Percentiles rank a stretch among this genome's conserved stretches.
Conservation (phyloP, 2,113 vertebrate genomes). For the Motacilla tschutschensis region DNA sequence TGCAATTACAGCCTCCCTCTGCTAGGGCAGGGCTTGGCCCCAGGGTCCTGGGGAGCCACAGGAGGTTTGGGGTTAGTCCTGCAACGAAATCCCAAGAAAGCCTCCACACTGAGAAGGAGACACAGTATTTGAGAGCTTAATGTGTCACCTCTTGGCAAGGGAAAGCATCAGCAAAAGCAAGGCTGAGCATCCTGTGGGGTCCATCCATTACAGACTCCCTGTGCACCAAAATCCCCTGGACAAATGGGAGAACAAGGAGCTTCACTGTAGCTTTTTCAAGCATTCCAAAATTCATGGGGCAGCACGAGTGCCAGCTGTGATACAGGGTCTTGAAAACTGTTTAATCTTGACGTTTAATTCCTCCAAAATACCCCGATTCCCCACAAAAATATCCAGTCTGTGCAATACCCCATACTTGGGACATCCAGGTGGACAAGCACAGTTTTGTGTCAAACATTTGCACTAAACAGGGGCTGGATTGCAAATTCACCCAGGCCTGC, state of each 20-base stretch:
- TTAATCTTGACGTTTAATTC: background rate
- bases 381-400: too few species aligned
- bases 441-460: background rate
- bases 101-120: background rate
- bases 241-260: background rate
- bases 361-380: background rate
- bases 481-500: background rate
- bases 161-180: background rate
- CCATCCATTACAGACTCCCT: background rate
- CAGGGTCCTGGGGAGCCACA: background rate
- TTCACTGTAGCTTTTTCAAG: background rate
- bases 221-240: background rate
- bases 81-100: background rate
- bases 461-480: background rate
- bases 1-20: background rate
- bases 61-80: background rate
- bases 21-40: background rate
- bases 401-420: accelerated
- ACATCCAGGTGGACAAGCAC: accelerated
- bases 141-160: background rate
- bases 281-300: background rate
- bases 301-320: background rate
- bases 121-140: background rate
- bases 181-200: background rate
- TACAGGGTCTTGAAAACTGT: background rate